A percentile compares a stretch with the other conserved stretches of the same genome.
Conservation (phyloP, 2,797 vertebrate species). For the Gymnopithys bicolor region DNA sequence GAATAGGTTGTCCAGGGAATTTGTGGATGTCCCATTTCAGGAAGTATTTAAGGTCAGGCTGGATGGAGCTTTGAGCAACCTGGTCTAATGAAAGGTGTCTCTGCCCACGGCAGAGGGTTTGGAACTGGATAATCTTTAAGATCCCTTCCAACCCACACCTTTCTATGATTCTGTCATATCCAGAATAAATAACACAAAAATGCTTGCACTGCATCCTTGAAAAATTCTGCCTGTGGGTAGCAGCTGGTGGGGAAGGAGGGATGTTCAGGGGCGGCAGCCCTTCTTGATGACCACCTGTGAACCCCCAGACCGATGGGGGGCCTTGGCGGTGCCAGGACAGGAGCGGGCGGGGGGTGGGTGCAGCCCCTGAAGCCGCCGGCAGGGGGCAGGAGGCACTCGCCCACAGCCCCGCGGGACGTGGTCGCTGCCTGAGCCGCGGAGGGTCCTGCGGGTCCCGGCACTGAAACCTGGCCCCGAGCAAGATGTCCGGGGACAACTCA, state of each 20-base stretch:
- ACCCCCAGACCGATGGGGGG: fast-evolving
- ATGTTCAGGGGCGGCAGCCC: fast-evolving
- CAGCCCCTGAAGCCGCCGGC: neutral
- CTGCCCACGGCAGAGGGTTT: neutral
- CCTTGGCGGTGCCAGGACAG: no score
- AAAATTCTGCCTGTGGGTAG: fast-evolving
- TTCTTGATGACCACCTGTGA: fast-evolving
- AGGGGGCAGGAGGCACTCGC: slow-evolving; percentile 18
- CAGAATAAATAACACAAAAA: neutral
- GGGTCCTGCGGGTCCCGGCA: neutral
- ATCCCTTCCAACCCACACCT: fast-evolving
- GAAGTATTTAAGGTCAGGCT: neutral
- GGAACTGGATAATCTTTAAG: neutral
- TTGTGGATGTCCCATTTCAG: neutral
- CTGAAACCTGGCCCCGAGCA: neutral
- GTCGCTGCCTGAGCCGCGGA: neutral
- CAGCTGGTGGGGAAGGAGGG: neutral
- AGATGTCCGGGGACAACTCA: neutral
- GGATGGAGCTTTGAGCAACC: neutral
- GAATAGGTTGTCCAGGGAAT: neutral
- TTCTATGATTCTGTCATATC: fast-evolving
- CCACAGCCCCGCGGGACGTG: neutral
- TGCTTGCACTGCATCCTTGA: no score
- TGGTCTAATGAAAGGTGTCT: neutral
- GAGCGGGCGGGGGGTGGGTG: neutral